Percentiles rank a stretch among this genome's conserved stretches.
These are phyloP conservation scores for Scaptomyza graminum DNA, from an alignment of 1,140 invertebrate species.

Conservation along the genomic window DNA sequence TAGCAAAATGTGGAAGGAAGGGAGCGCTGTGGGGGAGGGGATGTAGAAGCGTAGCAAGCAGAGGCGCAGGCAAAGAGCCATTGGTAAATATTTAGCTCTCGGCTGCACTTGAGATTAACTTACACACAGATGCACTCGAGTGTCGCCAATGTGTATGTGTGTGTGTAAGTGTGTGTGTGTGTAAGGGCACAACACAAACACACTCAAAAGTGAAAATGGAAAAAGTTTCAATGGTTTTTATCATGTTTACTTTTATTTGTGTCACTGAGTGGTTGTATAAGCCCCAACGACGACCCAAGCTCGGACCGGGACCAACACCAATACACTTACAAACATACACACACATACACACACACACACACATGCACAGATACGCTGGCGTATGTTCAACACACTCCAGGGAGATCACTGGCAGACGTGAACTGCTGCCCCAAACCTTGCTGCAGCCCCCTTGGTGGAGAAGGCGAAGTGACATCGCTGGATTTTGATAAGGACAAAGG, in stretches of 20 bases:
- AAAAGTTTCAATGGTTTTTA: conserved; percentile 82
- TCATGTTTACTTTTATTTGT: conserved; percentile 82
- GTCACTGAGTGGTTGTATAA: conserved; percentile 81
- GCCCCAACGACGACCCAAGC: conserved; percentile 41
- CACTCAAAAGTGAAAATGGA: conserved; percentile 82
- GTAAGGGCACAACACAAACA: conserved; percentile 74
- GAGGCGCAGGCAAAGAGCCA: conserved; percentile 49
- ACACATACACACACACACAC: conserved; percentile 4
- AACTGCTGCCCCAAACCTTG: conserved; percentile 48
- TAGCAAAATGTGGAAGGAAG: too few relatives aligned
- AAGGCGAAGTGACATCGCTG: conserved; percentile 40
- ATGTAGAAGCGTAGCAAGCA: background rate
- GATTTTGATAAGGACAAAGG: conserved; percentile 55
- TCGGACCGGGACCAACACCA: conserved; percentile 25
- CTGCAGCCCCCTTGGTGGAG: background rate
- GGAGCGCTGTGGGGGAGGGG: background rate
- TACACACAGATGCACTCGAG: conserved; percentile 50
- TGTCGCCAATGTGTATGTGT: conserved; percentile 16
- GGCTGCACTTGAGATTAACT: conserved; percentile 80
- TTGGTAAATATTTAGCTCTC: conserved; percentile 79
- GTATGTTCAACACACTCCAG: conserved; percentile 78
- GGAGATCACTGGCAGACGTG: conserved; percentile 76
- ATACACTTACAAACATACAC: conserved; percentile 1
- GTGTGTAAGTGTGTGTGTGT: conserved; percentile 23
- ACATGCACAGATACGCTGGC: conserved; percentile 27